Conservation (phyloP, 2,888 invertebrate genomes). For the Galeruca laticollis region DNA sequence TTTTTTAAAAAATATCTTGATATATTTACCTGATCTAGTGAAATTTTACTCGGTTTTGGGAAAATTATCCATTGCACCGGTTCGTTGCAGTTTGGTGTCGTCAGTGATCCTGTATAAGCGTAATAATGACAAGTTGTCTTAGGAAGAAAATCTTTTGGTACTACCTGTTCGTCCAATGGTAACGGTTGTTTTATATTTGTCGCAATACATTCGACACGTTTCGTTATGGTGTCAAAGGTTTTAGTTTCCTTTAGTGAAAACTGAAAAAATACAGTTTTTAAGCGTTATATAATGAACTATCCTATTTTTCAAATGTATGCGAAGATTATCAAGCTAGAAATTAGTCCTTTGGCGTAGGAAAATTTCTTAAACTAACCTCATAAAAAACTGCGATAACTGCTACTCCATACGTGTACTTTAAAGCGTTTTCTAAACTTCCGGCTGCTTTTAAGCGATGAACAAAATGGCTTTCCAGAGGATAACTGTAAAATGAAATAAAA, state of each 20-base stretch:
- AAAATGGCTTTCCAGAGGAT: constrained; percentile 46
- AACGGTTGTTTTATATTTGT: constrained; percentile 25
- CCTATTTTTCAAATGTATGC: no score
- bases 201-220: constrained; percentile 34
- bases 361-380: constrained; percentile 32
- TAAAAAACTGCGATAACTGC: constrained; percentile 41
- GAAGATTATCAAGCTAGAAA: no score
- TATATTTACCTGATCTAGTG: constrained; percentile 55
- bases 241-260: constrained; percentile 27
- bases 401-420: constrained; percentile 37
- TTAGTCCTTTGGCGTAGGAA: no score
- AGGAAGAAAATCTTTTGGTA: constrained; percentile 40
- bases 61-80: constrained; percentile 78
- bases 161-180: constrained; percentile 13
- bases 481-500: constrained; percentile 32
- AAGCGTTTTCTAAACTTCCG: constrained; percentile 34
- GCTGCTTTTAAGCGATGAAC: constrained; percentile 41
- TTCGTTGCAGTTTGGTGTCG: constrained; percentile 79
- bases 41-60: constrained; percentile 67
- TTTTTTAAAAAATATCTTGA: no score
- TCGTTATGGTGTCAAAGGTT: constrained; percentile 34
- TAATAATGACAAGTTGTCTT: constrained; percentile 67
- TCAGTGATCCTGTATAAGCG: constrained; percentile 78
- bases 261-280: constrained; percentile 21
- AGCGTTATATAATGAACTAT: no score